These are phyloP conservation scores for Chironomus tentans DNA, from an alignment of 2,888 invertebrate genomes.

Conservation along the genomic window DNA sequence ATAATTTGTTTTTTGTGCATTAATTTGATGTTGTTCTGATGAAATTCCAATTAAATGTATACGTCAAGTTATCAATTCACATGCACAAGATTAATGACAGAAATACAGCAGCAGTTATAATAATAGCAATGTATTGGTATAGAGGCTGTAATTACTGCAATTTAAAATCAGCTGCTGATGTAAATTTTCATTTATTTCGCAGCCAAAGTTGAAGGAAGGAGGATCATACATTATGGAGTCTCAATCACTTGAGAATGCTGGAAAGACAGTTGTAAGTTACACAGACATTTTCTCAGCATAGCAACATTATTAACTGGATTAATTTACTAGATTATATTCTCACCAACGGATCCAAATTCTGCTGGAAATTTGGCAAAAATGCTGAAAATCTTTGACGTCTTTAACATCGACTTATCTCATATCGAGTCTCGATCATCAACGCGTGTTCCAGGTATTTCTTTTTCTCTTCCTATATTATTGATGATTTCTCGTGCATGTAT, in stretches of 20 bases:
- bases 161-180: background rate
- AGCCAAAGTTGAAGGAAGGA: slow-evolving; percentile 74
- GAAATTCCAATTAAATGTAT: too few relatives aligned
- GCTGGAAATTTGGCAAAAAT: slow-evolving; percentile 84
- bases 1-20: too few relatives aligned
- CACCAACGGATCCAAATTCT: slow-evolving; percentile 62
- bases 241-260: slow-evolving; percentile 55
- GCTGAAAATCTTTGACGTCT: slow-evolving; percentile 76
- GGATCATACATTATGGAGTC: slow-evolving; percentile 78
- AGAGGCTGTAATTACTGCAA: background rate
- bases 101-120: too few relatives aligned
- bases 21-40: too few relatives aligned
- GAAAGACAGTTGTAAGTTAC: slow-evolving; percentile 46
- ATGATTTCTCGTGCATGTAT: too few relatives aligned
- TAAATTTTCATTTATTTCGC: slow-evolving; percentile 30
- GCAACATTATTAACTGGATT: too few relatives aligned
- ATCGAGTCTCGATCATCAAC: slow-evolving; percentile 90
- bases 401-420: slow-evolving; percentile 73
- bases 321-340: slow-evolving; percentile 57
- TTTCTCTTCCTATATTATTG: background rate
- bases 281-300: slow-evolving; percentile 40
- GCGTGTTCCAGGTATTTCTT: slow-evolving; percentile 45
- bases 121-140: too few relatives aligned
- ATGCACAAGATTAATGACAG: too few relatives aligned
- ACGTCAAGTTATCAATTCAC: too few relatives aligned